Evolutionary conservation across 2,113 vertebrate species (phyloP).

Genomic region (rabbit (Oryctolagus cuniculus)): DNA sequence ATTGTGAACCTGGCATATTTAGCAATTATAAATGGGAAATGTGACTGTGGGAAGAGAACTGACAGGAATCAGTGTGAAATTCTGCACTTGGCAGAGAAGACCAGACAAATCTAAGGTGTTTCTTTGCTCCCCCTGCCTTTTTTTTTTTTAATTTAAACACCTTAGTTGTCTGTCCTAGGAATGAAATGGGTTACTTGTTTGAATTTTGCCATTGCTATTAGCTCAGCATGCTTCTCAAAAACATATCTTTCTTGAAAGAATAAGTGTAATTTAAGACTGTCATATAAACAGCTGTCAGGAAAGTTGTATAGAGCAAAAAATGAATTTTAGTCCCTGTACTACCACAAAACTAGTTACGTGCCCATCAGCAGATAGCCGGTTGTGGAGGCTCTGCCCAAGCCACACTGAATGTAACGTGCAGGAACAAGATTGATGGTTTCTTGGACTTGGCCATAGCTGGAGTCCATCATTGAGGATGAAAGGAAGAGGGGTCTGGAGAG

Average conservation of each 20-base stretch:
- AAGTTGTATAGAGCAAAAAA: neutral
- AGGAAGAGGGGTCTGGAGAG: neutral
- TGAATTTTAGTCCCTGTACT: neutral
- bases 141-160: neutral
- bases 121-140: neutral
- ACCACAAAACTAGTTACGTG: neutral
- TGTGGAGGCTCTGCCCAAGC: neutral
- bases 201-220: neutral
- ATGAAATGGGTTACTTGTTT: neutral
- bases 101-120: neutral
- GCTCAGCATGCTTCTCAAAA: slow-evolving; percentile 7
- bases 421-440: neutral
- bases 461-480: neutral
- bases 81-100: slow-evolving; percentile 18
- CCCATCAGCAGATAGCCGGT: neutral
- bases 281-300: neutral
- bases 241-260: neutral
- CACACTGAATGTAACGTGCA: neutral
- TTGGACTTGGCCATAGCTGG: neutral
- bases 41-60: slow-evolving; percentile 37
- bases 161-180: neutral
- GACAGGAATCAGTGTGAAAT: slow-evolving; percentile 57
- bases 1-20: slow-evolving; percentile 65
- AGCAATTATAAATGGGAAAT: slow-evolving; percentile 67
- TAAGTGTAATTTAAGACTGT: neutral